Conservation (phyloP, 2,113 vertebrate genomes). For the Actenoides lindsayi region DNA sequence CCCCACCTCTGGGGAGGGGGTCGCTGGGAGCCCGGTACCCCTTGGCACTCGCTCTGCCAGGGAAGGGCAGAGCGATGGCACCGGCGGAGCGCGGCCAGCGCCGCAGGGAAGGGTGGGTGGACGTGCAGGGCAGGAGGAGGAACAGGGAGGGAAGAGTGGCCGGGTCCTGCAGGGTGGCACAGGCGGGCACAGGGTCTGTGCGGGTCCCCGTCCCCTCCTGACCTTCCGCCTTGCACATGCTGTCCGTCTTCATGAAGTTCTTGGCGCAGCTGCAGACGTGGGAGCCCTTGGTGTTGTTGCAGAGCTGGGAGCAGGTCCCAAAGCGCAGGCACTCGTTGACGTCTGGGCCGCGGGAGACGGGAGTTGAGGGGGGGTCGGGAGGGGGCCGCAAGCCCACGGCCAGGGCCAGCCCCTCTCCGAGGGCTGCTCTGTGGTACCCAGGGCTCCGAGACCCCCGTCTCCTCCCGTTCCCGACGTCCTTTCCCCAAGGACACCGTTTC, state of each 20-base stretch:
- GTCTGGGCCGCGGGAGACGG: constrained; percentile 61
- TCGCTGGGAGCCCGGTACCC: background rate
- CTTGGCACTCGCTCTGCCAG: background rate
- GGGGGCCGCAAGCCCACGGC: accelerated
- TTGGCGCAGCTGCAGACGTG: constrained; percentile 92
- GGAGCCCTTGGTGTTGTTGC: constrained; percentile 97
- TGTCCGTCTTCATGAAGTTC: constrained; percentile 89
- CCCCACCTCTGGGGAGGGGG: accelerated
- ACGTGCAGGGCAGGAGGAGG: background rate
- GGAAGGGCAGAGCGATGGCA: background rate
- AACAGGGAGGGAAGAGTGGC: background rate
- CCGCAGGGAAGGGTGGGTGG: background rate
- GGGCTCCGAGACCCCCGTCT: accelerated
- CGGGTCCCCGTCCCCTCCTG: background rate
- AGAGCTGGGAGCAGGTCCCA: constrained; percentile 92
- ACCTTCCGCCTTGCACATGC: constrained; percentile 96
- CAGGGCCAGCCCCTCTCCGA: background rate
- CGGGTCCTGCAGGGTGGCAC: accelerated
- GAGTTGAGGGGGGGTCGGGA: background rate
- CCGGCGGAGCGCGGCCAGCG: accelerated
- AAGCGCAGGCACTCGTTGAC: constrained; percentile 92
- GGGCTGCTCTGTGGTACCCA: background rate
- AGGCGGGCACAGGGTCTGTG: accelerated
- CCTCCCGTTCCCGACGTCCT: background rate
- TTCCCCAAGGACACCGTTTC: background rate